phyloP scores from a whole-genome alignment of 2,888 invertebrate species.

The Pocota personata region DNA sequence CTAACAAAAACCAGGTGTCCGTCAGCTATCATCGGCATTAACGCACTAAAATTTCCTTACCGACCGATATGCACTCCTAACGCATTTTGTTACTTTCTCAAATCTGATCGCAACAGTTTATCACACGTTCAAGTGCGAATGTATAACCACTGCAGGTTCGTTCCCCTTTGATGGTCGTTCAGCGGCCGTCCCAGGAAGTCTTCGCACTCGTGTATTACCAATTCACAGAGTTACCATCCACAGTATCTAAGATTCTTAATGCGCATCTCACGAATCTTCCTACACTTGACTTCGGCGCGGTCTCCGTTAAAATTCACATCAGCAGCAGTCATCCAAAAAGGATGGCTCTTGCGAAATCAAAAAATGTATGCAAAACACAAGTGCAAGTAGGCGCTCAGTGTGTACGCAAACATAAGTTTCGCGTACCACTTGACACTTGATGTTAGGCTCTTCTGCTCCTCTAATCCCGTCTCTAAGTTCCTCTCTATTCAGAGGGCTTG shows the following conservation, averaged over 20 bases:
- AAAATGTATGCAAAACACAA: constrained; percentile 32
- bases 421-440: constrained; percentile 47
- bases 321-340: constrained; percentile 6
- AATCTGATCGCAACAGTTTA: neutral
- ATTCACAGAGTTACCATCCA: constrained; percentile 25
- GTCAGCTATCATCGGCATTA: too few species aligned
- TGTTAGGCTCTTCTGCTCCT: constrained; percentile 25
- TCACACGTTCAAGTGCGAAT: constrained; percentile 1
- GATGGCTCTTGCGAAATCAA: constrained; percentile 14
- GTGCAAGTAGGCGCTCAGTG: constrained; percentile 37
- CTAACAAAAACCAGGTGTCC: too few species aligned
- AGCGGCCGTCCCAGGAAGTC: constrained; percentile 35
- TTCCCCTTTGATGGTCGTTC: constrained; percentile 5
- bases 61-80: neutral
- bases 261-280: constrained; percentile 29
- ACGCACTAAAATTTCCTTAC: too few species aligned
- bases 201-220: constrained; percentile 46
- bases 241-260: constrained; percentile 41
- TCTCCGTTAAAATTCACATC: neutral
- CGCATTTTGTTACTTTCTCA: constrained; percentile 5
- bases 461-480: constrained; percentile 24
- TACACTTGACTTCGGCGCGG: neutral
- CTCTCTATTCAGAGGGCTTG: neutral
- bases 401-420: constrained; percentile 13
- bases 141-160: neutral